Conservation (phyloP, 2,888 invertebrate genomes). For the Ephialtes manifestator region DNA sequence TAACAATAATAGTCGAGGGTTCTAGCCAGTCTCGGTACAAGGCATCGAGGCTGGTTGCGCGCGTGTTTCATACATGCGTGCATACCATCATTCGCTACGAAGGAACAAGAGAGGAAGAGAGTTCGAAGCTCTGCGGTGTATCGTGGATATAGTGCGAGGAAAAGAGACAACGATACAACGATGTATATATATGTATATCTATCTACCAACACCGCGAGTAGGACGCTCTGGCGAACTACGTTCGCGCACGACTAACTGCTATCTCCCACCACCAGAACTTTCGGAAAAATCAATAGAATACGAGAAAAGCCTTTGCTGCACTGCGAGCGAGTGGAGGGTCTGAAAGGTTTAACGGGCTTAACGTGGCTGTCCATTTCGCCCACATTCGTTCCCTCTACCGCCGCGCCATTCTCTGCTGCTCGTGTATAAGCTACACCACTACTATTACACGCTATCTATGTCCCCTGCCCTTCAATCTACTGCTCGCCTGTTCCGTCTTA, state of each 20-base stretch:
- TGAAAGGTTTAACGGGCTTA: constrained; percentile 61
- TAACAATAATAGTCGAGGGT: constrained; percentile 32
- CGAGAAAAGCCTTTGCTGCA: constrained; percentile 85
- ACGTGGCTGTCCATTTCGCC: constrained; percentile 53
- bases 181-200: constrained; percentile 26
- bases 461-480: constrained; percentile 70
- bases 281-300: constrained; percentile 90
- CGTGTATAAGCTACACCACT: constrained; percentile 46
- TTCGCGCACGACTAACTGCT: constrained; percentile 78
- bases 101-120: constrained; percentile 53
- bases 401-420: not conserved
- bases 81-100: constrained; percentile 58
- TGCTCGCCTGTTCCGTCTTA: constrained; percentile 50
- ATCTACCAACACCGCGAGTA: constrained; percentile 69
- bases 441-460: constrained; percentile 40
- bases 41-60: constrained; percentile 61
- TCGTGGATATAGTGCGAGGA: not conserved
- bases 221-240: constrained; percentile 64
- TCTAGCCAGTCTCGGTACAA: constrained; percentile 20
- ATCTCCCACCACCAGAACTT: constrained; percentile 86
- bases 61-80: constrained; percentile 57
- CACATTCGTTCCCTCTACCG: constrained; percentile 62
- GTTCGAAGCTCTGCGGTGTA: constrained; percentile 47
- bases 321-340: constrained; percentile 77
- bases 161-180: constrained; percentile 36